Evolutionary conservation across 2,888 invertebrate species (phyloP), one percentile per base, ranked within the genome.

Genomic region (Apamea anceps): DNA sequence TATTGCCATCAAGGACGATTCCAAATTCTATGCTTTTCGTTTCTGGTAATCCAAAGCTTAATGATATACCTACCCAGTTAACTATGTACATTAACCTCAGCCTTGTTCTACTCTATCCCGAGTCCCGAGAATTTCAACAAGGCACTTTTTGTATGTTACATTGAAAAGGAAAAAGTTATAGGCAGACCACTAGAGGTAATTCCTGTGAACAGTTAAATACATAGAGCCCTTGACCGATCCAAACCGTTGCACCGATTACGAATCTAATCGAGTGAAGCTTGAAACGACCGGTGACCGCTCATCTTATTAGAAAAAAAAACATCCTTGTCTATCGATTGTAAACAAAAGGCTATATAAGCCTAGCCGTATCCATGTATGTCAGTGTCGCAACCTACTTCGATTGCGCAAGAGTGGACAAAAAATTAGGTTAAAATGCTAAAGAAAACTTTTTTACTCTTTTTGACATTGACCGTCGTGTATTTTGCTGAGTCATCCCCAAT

Each of bases 351-450:
- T 96, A 96, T 96, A 96, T 91, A 95, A 95, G 93, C 92, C 88
- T 90, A 91, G 88, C 91, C 75, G 78, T 88, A 85, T 87, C 84
- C 95, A 97, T 96, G 96, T 96, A 95, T 96, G 97, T 97, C 97
- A 97, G 96, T 97, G 97, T 96, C 97, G 95, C 92, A 96, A 96
- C 95, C 96, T 93, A 95, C 92, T 95, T 95, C 93, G 86, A 93
- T 95, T 96, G 94, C 92, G 91, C 93, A 95, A 95, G 93, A 94
- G 87, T 87, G 78, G 32, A 82, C 84, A 94, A 94, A 95, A 94
- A 89, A 90, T 85, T 84, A 84, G 90, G 89, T 70, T 88, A 72
- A 54, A 75, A 96, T 95, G 95, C 91, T 91, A 93, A 95, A 93
- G 87, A 94, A 93, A 92, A 91, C 93, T 88, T 92, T 94, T 87